These are phyloP conservation scores for Percina caprodes DNA, from an alignment of 2,113 vertebrate species.

Conservation along the genomic window DNA sequence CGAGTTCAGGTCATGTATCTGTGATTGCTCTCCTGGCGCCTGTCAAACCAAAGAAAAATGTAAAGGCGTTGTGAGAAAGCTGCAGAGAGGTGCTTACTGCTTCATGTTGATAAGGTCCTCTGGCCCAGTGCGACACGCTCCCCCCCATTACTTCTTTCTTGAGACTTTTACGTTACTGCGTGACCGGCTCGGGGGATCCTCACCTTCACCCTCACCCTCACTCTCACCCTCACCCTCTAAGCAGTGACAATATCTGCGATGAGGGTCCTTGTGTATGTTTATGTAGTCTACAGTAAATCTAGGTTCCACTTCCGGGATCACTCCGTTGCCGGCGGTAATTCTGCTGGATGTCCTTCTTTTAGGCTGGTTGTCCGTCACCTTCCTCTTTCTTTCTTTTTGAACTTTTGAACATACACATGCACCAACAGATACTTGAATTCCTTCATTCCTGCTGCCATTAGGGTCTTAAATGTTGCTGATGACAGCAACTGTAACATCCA, in stretches of 20 bases:
- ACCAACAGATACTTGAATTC: too few species aligned
- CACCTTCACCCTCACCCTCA: not conserved
- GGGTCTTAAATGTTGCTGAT: too few species aligned
- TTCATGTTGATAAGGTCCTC: slow-evolving; percentile 61
- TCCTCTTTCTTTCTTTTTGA: too few species aligned
- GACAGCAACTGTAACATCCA: too few species aligned
- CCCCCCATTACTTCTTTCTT: slow-evolving; percentile 16
- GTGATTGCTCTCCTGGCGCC: slow-evolving; percentile 33
- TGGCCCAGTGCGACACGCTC: slow-evolving; percentile 36
- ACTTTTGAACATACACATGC: too few species aligned
- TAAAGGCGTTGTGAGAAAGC: slow-evolving; percentile 38
- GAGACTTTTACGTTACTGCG: slow-evolving; percentile 40
- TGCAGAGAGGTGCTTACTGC: slow-evolving; percentile 62
- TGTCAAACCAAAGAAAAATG: slow-evolving; percentile 64
- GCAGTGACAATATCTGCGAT: not conserved
- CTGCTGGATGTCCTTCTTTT: too few species aligned
- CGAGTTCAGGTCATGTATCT: slow-evolving; percentile 50
- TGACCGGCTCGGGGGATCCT: not conserved
- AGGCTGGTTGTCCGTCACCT: too few species aligned
- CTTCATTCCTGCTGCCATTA: too few species aligned
- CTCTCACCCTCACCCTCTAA: not conserved
- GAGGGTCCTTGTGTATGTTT: not conserved
- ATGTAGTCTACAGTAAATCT: too few species aligned
- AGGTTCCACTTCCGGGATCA: too few species aligned
- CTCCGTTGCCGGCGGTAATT: too few species aligned